Evolutionary conservation across 1,140 invertebrate species (phyloP).

Genomic region (Wasmannia auropunctata): DNA sequence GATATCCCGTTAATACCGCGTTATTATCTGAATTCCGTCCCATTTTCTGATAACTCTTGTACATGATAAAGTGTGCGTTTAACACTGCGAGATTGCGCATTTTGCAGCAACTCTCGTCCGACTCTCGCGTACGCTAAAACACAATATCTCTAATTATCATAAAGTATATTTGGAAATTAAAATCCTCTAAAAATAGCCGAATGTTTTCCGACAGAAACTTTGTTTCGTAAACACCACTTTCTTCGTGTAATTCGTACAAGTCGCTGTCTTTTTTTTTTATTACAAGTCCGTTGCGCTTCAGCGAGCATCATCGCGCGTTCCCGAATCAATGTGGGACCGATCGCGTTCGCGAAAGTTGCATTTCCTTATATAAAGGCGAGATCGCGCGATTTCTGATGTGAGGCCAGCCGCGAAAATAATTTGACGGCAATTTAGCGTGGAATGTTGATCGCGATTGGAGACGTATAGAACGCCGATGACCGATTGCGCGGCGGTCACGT

Average conservation of each 20-base stretch:
- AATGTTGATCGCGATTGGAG: slow-evolving; percentile 19
- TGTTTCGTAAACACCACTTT: background rate
- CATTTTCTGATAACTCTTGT: slow-evolving; percentile 6
- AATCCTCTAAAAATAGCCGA: background rate
- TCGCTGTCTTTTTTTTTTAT: background rate
- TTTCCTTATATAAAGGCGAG: slow-evolving; percentile 1
- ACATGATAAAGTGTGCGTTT: background rate
- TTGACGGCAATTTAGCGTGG: background rate
- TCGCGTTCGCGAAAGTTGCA: background rate
- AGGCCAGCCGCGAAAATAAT: background rate
- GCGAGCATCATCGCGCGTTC: background rate
- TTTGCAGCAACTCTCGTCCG: background rate
- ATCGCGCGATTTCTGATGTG: background rate
- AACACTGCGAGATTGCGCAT: background rate
- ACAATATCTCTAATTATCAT: background rate
- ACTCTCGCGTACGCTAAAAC: background rate
- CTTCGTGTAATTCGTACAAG: background rate
- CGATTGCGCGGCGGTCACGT: slow-evolving; percentile 46
- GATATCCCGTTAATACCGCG: background rate
- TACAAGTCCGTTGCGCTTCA: background rate
- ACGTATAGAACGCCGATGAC: slow-evolving; percentile 59
- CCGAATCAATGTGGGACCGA: background rate
- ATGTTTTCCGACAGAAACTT: background rate
- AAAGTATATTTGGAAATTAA: background rate
- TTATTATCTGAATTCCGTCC: background rate